Conservation (phyloP, 2,888 invertebrate genomes). For the Volucella inflata region DNA sequence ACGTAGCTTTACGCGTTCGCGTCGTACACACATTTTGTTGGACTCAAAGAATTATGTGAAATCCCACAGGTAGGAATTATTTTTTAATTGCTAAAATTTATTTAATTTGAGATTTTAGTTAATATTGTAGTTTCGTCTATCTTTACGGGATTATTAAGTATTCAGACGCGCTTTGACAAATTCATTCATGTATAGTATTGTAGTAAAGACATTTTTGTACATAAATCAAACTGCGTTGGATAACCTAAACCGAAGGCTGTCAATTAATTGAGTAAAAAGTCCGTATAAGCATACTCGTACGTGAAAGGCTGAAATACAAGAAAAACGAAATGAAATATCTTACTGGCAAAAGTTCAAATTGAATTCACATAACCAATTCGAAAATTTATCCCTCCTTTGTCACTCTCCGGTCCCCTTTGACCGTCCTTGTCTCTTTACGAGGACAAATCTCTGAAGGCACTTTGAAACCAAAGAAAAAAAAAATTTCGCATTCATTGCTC, state of each 20-base stretch:
- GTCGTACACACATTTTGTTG: not conserved
- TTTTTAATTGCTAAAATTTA: slow-evolving; percentile 53
- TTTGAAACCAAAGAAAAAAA: slow-evolving; percentile 10
- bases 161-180: no score
- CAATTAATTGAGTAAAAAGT: not conserved
- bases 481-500: slow-evolving; percentile 53
- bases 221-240: no score
- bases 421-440: not conserved
- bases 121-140: not conserved
- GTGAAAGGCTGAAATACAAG: slow-evolving; percentile 38
- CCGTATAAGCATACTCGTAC: slow-evolving; percentile 6
- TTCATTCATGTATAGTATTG: no score
- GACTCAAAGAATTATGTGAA: slow-evolving; percentile 26
- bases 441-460: slow-evolving; percentile 23
- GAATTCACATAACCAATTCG: slow-evolving; percentile 69
- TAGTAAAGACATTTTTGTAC: no score
- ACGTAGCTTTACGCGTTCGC: no score
- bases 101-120: slow-evolving; percentile 37
- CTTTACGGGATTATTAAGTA: not conserved
- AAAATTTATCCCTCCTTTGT: slow-evolving; percentile 55
- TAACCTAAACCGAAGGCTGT: not conserved
- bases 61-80: slow-evolving; percentile 36
- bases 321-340: slow-evolving; percentile 61
- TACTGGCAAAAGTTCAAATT: slow-evolving; percentile 74
- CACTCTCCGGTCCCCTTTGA: not conserved